Base-by-base conservation (phyloP, 2,113 vertebrate species). In the Triplophysa tibetana region DNA sequence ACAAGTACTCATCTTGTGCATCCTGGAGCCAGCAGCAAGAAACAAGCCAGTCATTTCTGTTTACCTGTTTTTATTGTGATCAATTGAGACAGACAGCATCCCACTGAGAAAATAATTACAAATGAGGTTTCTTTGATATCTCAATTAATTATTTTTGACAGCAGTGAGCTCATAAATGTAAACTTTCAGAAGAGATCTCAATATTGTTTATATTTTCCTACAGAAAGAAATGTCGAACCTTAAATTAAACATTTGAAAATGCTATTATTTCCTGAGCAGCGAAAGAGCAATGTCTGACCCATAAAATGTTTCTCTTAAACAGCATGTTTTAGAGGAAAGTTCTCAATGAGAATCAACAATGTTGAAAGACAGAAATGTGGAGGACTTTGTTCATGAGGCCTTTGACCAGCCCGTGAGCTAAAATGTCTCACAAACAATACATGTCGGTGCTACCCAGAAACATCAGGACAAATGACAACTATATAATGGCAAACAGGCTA, bases 401-500 rank as follows among this genome's bases (percentile, higher is more conserved):
- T 54, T 65, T 70, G 60, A 77, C 50, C 64, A 58, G 62, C 10
- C 14, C 66, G 21, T 70, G 52, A 56, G 21, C 56, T 66, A 50
- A 2, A 33, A 80, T 65, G 73, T 76, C 78, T 80, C 60, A 48
- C 43, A 83, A 65, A 82, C 77, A 60, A 80, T 77, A 80, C 80
- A 80, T 80, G 66, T 61, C 2, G 43, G 52, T 50, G 50, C 50
- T 13, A n/a, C 70, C 23, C n/a, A 70, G 19, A 17, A 45, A 45
- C 61, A 38, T 43, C 33, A 24, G 21, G 26, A 84, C 83, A 85
- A 83, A 84, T 88, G 78, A 85, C 69, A 85, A 33, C 70, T 66
- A 54, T 78, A 84, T 82, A 84, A 83, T 82, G 73, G 73, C 85
- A 81, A 84, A 83, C 80, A 85, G 33, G 82, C 78, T 86, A 86